Evolutionary conservation across 2,113 vertebrate genomes (phyloP), one percentile per base, ranked within the genome.

Genomic region (Menidia beryllina): DNA sequence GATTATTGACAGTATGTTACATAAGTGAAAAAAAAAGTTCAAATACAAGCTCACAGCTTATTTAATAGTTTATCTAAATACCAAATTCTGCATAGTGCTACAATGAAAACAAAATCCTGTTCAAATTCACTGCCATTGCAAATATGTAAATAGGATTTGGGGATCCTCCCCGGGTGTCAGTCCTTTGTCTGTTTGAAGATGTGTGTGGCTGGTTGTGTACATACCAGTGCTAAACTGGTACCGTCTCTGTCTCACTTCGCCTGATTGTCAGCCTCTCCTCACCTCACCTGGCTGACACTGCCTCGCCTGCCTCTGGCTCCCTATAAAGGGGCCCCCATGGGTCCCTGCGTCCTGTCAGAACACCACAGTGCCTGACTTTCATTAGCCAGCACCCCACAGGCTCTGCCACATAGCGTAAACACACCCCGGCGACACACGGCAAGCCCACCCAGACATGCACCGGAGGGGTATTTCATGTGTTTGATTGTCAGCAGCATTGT

Each of bases 361-460:
- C 24, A 69, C 63, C 61, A 77, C 81, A 82, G 82, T 26, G 82
- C 49, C 81, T 87, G 87, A 88, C 88, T 90, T 91, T 91, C 84
- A 89, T 89, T 87, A 92, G 88, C 77, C 82, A 71, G 72, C 67
- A 26, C 77, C 82, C 82, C 76, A 84, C 71, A 77, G 88, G 75
- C 68, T 79, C 64, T 72, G 81, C 84, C 83, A 75, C 82, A 78
- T 86, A 27, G 78, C 47, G 25, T 82, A 86, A 83, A 86, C 79
- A 68, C 81, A 73, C 75, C 71, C 72, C 53, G 21, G 80, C 23
- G 19, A 64, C 67, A 75, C 77, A 24, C 13, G 2, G 69, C 65
- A 0, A 67, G 71, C 65, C 69, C 27, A 0, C 58, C 56, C 66
- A 48, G 68, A 66, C 50, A 57, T 47, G 17, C 52, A 39, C 26